Conservation (phyloP, 2,113 vertebrate genomes). For the Cryptotis parvus region DNA sequence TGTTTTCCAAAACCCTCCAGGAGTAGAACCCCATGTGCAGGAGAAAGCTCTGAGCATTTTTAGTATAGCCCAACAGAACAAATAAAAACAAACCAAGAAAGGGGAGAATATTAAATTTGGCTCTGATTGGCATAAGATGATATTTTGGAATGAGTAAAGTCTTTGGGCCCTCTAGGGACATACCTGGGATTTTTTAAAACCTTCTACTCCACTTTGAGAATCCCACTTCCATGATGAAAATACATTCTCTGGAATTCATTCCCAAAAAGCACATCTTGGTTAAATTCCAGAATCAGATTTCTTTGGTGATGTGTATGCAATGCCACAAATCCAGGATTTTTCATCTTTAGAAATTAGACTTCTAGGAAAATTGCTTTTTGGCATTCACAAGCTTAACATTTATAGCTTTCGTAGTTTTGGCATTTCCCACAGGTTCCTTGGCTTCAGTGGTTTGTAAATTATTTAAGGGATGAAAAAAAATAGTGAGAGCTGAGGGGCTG, state of each 20-base stretch:
- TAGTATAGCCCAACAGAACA: too few species aligned
- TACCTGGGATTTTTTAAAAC: background rate
- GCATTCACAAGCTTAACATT: background rate
- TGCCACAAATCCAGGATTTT: background rate
- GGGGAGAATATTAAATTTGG: background rate
- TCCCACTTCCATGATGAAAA: background rate
- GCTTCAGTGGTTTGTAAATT: background rate
- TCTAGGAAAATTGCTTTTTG: background rate
- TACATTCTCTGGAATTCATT: background rate
- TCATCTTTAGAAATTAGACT: slow-evolving; percentile 26
- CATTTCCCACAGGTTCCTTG: background rate
- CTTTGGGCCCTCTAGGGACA: background rate
- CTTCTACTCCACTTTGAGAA: background rate
- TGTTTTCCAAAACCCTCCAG: too few species aligned
- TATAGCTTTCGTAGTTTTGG: background rate
- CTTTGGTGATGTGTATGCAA: background rate
- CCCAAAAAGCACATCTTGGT: background rate
- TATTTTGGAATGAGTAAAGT: background rate
- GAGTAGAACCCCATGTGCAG: too few species aligned
- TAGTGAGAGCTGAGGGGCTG: background rate
- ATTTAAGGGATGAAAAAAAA: background rate
- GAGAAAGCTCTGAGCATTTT: too few species aligned
- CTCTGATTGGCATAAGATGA: background rate
- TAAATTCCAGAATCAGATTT: slow-evolving; percentile 8
- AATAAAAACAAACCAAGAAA: background rate